Conservation (phyloP, 2,888 invertebrate genomes). For the Molanna angustata region DNA sequence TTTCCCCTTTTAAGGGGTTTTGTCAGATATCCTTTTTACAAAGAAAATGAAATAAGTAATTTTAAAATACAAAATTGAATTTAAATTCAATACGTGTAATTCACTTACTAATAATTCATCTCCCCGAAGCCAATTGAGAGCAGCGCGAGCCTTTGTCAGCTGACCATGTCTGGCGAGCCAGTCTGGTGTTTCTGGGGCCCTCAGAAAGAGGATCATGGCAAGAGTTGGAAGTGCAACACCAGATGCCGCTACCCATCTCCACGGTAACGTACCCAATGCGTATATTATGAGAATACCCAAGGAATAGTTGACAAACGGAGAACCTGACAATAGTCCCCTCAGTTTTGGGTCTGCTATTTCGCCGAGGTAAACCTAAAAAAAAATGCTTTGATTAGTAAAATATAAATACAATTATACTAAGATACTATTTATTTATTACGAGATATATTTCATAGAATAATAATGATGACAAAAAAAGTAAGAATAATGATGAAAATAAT, state of each 20-base stretch:
- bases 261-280: conserved; percentile 62
- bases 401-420: too few species aligned
- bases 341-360: conserved; percentile 73
- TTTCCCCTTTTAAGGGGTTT: too few species aligned
- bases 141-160: conserved; percentile 54
- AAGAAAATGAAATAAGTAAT: too few species aligned
- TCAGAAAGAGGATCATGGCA: conserved; percentile 59
- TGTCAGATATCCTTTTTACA: too few species aligned
- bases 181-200: conserved; percentile 72
- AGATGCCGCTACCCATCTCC: conserved; percentile 67
- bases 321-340: conserved; percentile 66
- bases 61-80: not conserved
- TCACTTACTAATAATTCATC: conserved; percentile 55
- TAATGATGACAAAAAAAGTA: too few species aligned
- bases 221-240: conserved; percentile 60
- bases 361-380: conserved; percentile 66
- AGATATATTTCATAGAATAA: too few species aligned
- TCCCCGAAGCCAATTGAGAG: conserved; percentile 61
- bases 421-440: too few species aligned
- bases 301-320: conserved; percentile 71
- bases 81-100: not conserved
- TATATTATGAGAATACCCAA: conserved; percentile 73
- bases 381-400: not conserved
- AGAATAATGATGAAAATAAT: too few species aligned
- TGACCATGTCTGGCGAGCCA: conserved; percentile 67